phyloP scores from a whole-genome alignment of 2,113 vertebrate genomes.

The Cynoglossus semilaevis region DNA sequence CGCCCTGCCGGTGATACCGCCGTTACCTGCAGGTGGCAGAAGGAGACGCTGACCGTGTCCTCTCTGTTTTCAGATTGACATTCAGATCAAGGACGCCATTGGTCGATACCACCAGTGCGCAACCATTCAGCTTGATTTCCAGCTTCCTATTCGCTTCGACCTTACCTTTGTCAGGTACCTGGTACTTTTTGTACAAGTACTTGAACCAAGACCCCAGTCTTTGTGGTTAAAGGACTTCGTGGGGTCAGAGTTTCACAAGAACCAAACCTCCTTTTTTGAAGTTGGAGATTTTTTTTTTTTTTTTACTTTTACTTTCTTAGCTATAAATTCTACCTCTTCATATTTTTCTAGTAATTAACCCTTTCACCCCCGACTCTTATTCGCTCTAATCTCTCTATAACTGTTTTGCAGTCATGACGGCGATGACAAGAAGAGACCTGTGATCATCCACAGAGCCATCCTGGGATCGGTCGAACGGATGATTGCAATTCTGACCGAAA shows the following conservation, averaged over 20 bases:
- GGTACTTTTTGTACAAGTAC: not conserved
- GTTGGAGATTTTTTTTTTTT: no score
- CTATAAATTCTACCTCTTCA: no score
- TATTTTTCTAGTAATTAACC: no score
- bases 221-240: no score
- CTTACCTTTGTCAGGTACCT: constrained; percentile 89
- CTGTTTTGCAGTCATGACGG: constrained; percentile 84
- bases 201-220: no score
- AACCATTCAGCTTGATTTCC: constrained; percentile 96
- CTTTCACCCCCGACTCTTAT: no score
- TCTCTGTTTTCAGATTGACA: constrained; percentile 84
- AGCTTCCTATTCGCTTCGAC: constrained; percentile 94
- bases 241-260: no score
- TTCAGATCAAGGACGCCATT: constrained; percentile 97
- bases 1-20: no score
- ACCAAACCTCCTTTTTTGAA: no score
- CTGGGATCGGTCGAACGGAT: constrained; percentile 97
- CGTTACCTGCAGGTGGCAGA: constrained; percentile 6
- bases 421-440: constrained; percentile 92
- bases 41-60: not conserved
- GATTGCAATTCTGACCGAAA: constrained; percentile 97
- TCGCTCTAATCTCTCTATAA: not conserved
- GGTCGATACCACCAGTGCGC: constrained; percentile 98
- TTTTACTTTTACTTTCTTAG: no score
- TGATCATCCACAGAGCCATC: constrained; percentile 96